phyloP scores from a whole-genome alignment of 2,113 vertebrate genomes.

The Cepphus grylle region DNA sequence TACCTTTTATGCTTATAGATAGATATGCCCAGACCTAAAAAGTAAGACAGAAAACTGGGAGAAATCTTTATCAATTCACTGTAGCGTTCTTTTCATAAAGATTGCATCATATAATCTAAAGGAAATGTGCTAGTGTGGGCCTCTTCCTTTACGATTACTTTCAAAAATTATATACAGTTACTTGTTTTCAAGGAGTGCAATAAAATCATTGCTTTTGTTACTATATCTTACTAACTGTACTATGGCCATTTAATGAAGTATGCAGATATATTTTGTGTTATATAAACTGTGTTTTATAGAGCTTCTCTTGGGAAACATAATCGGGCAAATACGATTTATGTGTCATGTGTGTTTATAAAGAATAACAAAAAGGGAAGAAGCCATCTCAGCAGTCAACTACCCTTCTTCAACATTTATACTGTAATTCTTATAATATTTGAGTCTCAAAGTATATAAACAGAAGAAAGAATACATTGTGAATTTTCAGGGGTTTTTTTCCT shows the following conservation, averaged over 20 bases:
- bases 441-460: neutral
- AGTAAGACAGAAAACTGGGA: neutral
- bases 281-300: neutral
- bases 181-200: neutral
- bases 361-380: neutral
- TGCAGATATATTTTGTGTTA: neutral
- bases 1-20: neutral
- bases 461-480: neutral
- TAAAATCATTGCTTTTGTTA: neutral
- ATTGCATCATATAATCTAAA: neutral
- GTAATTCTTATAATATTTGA: neutral
- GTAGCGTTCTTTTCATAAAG: neutral
- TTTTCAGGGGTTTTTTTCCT: neutral
- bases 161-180: neutral
- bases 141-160: neutral
- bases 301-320: neutral
- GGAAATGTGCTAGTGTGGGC: neutral
- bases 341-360: neutral
- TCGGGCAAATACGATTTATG: neutral
- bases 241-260: neutral
- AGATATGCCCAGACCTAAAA: neutral
- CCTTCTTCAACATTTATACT: neutral
- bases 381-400: conserved; percentile 14
- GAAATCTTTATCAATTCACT: neutral
- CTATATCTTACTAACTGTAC: neutral